Percentiles rank a stretch among this genome's conserved stretches.
Conservation (phyloP, 1,140 invertebrate species). For the Paraescarpia echinospica region DNA sequence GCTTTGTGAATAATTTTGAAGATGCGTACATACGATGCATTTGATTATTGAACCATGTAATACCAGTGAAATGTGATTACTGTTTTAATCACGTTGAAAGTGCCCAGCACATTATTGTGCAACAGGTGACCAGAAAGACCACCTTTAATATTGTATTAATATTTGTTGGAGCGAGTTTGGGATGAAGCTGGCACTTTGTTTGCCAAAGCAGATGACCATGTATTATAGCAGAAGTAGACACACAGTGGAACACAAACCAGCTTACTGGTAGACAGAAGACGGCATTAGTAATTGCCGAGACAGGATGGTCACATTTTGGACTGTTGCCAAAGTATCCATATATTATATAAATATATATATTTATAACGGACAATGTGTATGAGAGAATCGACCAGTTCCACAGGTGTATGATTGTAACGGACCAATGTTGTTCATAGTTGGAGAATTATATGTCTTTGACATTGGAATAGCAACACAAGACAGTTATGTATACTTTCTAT, state of each 20-base stretch:
- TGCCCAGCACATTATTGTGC: background rate
- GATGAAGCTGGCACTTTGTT: background rate
- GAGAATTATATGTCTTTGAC: background rate
- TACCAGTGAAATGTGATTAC: background rate
- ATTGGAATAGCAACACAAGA: background rate
- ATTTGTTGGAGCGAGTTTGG: background rate
- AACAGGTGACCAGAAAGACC: background rate
- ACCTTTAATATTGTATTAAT: background rate
- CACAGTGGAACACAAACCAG: background rate
- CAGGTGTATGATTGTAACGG: background rate
- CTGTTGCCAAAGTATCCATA: slow-evolving; percentile 5
- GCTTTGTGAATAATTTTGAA: background rate
- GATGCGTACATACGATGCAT: background rate
- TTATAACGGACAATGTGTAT: background rate
- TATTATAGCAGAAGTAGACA: background rate
- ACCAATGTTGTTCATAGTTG: background rate
- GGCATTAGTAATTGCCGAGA: background rate
- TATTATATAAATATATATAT: background rate
- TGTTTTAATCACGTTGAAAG: background rate
- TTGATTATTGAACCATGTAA: background rate
- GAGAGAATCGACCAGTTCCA: slow-evolving; percentile 3
- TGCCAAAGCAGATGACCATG: background rate
- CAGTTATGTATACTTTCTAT: background rate
- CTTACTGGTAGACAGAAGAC: background rate
- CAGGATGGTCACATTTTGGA: background rate